Conservation (phyloP, 2,113 vertebrate species). For the Peromyscus californicus region DNA sequence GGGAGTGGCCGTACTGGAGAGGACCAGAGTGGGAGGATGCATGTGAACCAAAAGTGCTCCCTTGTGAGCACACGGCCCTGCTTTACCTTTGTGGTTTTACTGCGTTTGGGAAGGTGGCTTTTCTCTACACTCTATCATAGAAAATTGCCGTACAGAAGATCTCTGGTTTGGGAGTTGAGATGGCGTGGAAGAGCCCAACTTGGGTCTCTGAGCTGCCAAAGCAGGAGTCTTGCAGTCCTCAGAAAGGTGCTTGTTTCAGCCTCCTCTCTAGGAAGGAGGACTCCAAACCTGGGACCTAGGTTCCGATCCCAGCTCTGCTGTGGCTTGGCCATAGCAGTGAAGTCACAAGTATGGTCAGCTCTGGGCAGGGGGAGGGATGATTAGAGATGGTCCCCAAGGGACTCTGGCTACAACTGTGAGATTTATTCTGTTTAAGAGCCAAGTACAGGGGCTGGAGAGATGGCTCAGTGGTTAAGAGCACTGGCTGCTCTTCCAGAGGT, state of each 20-base stretch:
- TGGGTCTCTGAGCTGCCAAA: not conserved
- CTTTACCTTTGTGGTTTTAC: not conserved
- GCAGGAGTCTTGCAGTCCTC: not conserved
- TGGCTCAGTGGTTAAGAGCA: no score
- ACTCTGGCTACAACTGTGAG: not conserved
- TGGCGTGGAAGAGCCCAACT: not conserved
- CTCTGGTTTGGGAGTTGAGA: not conserved
- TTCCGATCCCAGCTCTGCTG: no score
- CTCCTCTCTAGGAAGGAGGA: not conserved
- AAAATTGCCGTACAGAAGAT: not conserved
- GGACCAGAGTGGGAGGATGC: not conserved
- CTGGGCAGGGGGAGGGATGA: not conserved
- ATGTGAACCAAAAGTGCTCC: not conserved
- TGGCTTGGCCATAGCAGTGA: not conserved
- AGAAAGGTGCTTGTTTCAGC: not conserved
- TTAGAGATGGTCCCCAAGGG: not conserved
- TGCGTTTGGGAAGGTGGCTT: not conserved
- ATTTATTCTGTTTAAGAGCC: not conserved
- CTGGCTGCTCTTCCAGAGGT: no score
- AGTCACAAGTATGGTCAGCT: not conserved
- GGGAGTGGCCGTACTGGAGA: not conserved
- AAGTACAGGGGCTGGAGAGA: no score
- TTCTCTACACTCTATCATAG: not conserved
- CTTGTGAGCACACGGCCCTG: not conserved
- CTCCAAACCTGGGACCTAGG: not conserved